These are phyloP conservation scores for Drosophila truncata DNA, from an alignment of 1,140 invertebrate species.

Conservation along the genomic window DNA sequence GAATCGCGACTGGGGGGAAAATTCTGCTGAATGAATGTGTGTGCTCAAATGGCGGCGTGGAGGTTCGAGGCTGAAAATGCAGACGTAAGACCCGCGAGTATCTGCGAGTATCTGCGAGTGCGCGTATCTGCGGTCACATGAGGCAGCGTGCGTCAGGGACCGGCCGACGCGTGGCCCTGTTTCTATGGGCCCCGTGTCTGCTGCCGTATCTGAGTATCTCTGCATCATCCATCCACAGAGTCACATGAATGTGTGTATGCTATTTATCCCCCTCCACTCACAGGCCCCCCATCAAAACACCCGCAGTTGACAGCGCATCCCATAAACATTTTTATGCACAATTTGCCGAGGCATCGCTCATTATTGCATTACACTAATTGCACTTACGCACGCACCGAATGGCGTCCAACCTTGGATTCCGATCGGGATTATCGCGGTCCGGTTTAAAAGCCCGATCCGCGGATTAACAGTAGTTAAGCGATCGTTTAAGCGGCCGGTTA, in stretches of 20 bases:
- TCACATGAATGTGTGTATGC: background rate
- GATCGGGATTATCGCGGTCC: conserved; percentile 33
- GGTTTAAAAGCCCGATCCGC: conserved; percentile 49
- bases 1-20: conserved; percentile 53
- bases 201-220: conserved; percentile 2
- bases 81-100: conserved; percentile 23
- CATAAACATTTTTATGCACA: conserved; percentile 49
- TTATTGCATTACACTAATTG: conserved; percentile 79
- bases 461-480: conserved; percentile 83
- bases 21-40: conserved; percentile 71
- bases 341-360: conserved; percentile 68
- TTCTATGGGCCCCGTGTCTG: conserved; percentile 16
- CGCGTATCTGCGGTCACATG: conserved; percentile 58
- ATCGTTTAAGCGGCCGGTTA: conserved; percentile 74
- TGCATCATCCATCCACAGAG: conserved; percentile 11
- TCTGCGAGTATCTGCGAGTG: conserved; percentile 10
- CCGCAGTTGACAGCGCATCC: conserved; percentile 20
- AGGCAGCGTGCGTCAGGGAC: conserved; percentile 69
- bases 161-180: conserved; percentile 45
- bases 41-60: conserved; percentile 28
- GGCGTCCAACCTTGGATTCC: conserved; percentile 45
- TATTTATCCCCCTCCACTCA: background rate
- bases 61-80: conserved; percentile 16
- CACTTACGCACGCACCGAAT: conserved; percentile 78
- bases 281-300: conserved; percentile 20